Evolutionary conservation across 2,888 invertebrate species (phyloP).

Genomic region (Trisateles emortualis): DNA sequence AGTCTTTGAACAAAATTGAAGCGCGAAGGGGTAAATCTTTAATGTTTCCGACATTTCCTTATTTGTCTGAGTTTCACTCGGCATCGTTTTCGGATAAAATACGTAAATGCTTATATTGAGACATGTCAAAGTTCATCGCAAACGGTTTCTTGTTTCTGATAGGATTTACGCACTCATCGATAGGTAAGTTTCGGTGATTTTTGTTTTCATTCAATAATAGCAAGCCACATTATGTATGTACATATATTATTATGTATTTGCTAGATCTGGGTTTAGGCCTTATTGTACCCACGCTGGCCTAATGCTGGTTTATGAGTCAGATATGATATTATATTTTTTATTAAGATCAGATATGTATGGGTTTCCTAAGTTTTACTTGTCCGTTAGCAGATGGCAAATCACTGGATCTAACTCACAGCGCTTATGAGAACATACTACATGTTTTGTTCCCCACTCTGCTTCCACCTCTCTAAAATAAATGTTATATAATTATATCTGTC

Average conservation of each 20-base stretch:
- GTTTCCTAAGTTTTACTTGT: no score
- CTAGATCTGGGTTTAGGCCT: no score
- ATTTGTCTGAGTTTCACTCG: conserved; percentile 26
- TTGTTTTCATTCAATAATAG: conserved; percentile 7
- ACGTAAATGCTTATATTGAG: conserved; percentile 34
- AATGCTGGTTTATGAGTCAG: no score
- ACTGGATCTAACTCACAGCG: no score
- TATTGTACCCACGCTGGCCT: no score
- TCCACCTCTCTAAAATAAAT: no score
- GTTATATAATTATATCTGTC: background rate
- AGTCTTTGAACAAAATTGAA: conserved; percentile 22
- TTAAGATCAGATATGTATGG: no score
- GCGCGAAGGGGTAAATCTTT: conserved; percentile 1
- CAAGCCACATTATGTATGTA: background rate
- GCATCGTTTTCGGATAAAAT: conserved; percentile 26
- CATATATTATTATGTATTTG: no score
- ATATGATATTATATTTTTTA: no score
- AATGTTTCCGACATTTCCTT: conserved; percentile 25
- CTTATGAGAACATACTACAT: no score
- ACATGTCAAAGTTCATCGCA: conserved; percentile 30
- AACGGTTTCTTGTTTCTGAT: conserved; percentile 18
- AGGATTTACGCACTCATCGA: conserved; percentile 15
- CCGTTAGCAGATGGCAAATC: no score
- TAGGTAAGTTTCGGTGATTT: conserved; percentile 10
- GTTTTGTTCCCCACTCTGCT: no score